phyloP scores from a whole-genome alignment of 1,140 invertebrate species.

The Pteromalus puparum region DNA sequence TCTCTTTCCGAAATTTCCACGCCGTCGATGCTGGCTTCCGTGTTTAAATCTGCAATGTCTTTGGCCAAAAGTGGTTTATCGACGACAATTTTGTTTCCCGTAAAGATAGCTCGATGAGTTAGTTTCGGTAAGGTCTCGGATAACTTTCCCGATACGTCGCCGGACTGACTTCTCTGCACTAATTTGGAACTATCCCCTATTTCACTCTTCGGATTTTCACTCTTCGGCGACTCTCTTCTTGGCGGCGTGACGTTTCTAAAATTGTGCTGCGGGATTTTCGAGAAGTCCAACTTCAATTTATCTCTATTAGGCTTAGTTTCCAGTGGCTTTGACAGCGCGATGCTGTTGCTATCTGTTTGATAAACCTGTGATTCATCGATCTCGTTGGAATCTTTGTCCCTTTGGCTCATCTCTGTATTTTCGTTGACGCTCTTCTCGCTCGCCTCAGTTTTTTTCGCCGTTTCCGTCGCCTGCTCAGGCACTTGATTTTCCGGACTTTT shows the following conservation, averaged over 20 bases:
- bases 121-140: conserved; percentile 59
- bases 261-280: conserved; percentile 76
- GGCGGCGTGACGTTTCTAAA: conserved; percentile 60
- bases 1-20: conserved; percentile 36
- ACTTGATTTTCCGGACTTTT: conserved; percentile 30
- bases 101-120: conserved; percentile 61
- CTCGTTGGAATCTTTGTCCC: not conserved
- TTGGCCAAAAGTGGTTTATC: conserved; percentile 60
- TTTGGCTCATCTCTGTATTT: not conserved
- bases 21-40: conserved; percentile 50
- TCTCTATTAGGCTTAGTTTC: conserved; percentile 59
- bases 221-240: conserved; percentile 61
- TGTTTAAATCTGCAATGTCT: conserved; percentile 59
- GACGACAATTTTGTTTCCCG: conserved; percentile 62
- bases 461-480: not conserved
- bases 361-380: not conserved
- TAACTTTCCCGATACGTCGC: conserved; percentile 48
- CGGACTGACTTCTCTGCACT: conserved; percentile 29
- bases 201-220: conserved; percentile 55
- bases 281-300: conserved; percentile 82
- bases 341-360: not conserved
- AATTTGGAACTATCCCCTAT: not conserved
- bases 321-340: not conserved
- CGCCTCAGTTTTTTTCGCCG: not conserved
- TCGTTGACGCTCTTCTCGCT: not conserved